Base-by-base conservation (phyloP, 2,797 vertebrate species). In the Aselliscus stoliczkanus region DNA sequence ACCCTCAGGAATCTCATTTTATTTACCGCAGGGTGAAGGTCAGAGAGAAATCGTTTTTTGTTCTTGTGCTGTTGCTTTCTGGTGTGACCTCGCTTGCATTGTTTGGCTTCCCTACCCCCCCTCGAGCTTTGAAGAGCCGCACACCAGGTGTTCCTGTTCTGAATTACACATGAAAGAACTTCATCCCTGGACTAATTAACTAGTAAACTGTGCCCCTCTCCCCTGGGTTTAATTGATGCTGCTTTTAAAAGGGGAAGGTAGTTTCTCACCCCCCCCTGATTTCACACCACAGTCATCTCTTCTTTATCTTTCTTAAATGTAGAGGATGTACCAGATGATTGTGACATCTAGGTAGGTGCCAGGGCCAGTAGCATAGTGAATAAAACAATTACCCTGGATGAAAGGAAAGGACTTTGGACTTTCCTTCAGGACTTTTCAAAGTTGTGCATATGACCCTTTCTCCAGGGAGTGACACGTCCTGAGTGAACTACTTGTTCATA, bases 111-210 rank as follows among this genome's bases (percentile, higher is more conserved):
- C 34, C 83, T 97, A 97, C 90, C 54, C 96, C 97, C 97, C 96
- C 97, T 95, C 58, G 95, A 93, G 98, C 98, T 99, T 99, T 98
- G 98, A 99, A 98, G 98, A 98, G 98, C 97, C 85, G 97, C 98
- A 97, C 98, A 98, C 98, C 98, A 98, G 98, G 98, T 98, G 98
- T 98, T 98, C 98, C 98, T 98, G 98, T 98, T 98, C 98, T 98
- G 98, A 99, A 99, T 99, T 98, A 99, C 98, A 99, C 98, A 99
- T 99, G 98, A 99, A 99, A 99, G 98, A 98, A 98, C 98, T 98
- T 98, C 98, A 98, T 98, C 98, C 98, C 98, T 94, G 97, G 97
- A 98, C 99, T 99, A 99, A 99, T 99, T 99, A 99, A 98, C 98
- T 98, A 98, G 98, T 98, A 98, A 98, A 98, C 98, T 98, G 97